Evolutionary conservation across 2,797 vertebrate species (phyloP).

Genomic region (Melanotaenia pygmaea): DNA sequence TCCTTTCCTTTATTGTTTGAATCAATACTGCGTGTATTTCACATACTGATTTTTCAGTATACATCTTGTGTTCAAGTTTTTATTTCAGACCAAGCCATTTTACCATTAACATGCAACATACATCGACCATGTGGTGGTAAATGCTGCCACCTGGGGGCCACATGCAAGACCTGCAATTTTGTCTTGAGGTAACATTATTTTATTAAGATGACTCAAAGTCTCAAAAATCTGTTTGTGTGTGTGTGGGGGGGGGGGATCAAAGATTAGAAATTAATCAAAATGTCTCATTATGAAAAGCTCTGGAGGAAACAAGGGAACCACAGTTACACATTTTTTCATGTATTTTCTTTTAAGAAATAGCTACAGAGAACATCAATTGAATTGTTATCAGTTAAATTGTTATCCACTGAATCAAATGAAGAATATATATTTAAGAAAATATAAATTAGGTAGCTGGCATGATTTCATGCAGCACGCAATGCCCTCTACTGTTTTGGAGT

Average conservation of each 20-base stretch:
- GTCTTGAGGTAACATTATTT: neutral
- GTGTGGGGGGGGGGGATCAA: no score
- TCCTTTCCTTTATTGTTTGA: neutral
- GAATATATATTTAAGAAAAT: no score
- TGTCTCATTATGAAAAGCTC: neutral
- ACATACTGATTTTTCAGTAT: neutral
- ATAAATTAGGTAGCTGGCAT: no score
- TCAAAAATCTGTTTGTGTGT: no score
- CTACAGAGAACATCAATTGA: no score
- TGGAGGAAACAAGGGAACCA: neutral
- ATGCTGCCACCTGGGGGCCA: constrained; percentile 49
- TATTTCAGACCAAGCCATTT: neutral
- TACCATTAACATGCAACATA: neutral
- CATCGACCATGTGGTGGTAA: neutral
- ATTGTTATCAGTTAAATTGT: no score
- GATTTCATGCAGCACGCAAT: neutral
- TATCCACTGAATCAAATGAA: no score
- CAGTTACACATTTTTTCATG: no score
- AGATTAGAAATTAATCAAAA: neutral
- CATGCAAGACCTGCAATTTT: constrained; percentile 5
- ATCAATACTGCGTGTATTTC: neutral
- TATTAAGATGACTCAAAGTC: no score
- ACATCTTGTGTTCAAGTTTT: neutral
- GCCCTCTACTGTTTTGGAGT: constrained; percentile 41
- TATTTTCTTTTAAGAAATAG: no score